A percentile compares a stretch with the other conserved stretches of the same genome.
Evolutionary conservation across 2,888 invertebrate species (phyloP).

Genomic region (Ctena decussata): DNA sequence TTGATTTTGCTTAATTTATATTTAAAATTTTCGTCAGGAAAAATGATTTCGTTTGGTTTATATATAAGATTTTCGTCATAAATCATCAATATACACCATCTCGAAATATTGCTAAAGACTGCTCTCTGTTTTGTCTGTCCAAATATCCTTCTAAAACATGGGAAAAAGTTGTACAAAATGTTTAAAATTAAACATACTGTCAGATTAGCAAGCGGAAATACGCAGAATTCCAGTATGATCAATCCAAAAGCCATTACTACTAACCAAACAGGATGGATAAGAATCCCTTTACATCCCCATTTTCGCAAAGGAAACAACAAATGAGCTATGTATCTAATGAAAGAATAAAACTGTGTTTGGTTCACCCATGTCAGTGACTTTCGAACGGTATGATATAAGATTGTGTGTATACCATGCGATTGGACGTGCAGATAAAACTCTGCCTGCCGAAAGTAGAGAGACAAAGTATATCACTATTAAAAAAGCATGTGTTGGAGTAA

Average conservation of each 20-base stretch:
- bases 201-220: background rate
- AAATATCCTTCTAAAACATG: background rate
- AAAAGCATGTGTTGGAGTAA: conserved; percentile 33
- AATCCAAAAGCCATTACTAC: background rate
- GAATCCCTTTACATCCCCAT: background rate
- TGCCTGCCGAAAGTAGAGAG: background rate
- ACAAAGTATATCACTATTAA: conserved; percentile 39
- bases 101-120: background rate
- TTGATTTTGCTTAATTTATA: background rate
- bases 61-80: conserved; percentile 10
- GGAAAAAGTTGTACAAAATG: background rate
- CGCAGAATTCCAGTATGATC: background rate
- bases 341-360: background rate
- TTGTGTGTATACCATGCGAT: background rate
- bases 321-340: background rate
- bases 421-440: background rate
- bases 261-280: background rate
- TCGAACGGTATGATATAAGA: background rate
- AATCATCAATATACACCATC: conserved; percentile 21
- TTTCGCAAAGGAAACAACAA: background rate
- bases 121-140: conserved; percentile 1
- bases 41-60: too few relatives aligned
- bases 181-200: background rate
- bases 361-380: background rate
- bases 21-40: too few relatives aligned